Base-by-base conservation (phyloP, 2,888 invertebrate genomes). In the Blastobasis lacticolella region DNA sequence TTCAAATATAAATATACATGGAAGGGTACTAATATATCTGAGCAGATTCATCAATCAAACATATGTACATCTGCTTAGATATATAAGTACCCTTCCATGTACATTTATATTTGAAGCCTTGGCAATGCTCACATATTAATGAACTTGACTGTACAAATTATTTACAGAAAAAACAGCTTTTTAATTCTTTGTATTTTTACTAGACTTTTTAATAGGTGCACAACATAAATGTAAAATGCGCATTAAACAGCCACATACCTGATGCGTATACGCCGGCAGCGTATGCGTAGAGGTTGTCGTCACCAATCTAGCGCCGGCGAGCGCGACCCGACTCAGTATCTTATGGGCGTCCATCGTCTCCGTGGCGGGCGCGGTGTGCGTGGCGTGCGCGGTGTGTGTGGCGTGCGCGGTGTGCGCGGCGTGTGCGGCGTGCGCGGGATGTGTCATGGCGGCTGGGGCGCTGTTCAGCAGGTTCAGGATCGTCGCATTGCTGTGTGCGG, bases 381-480 rank as follows among this genome's bases (percentile, higher is more conserved):
- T 61, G 10, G 63, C 59, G 5, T 71, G 62, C 23, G 85, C 72
- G 7, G 90, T 89, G 44, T 90, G 92, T 4, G 92, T 92, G 23
- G 52, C 56, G 5, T 70, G 72, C 1, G 67, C 62, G 10, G 63
- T 59, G 5, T 71, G 62, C 23, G 85, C 72, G 7, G 52, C 56
- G 5, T 70, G 72, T 1, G 67, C 62, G 10, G 63, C 59, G 5
- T 71, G 62, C 23, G 85, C 72, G 7, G 90, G 89, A 43, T 90
- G 92, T 4, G 92, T 92, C 91, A 91, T 91, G 54, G 93, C 92
- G 54, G 93, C 93, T 45, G 94, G 94, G 37, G 93, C 92, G 69
- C 94, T 94, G 75, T 95, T 95, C 55, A 95, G 77, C 50, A 95
- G 78, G 78, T 94, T 95, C 56, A 94, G 88, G 67, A 94, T 94